Evolutionary conservation across 1,140 invertebrate genomes (phyloP).

Genomic region (Pristionchus pacificus): DNA sequence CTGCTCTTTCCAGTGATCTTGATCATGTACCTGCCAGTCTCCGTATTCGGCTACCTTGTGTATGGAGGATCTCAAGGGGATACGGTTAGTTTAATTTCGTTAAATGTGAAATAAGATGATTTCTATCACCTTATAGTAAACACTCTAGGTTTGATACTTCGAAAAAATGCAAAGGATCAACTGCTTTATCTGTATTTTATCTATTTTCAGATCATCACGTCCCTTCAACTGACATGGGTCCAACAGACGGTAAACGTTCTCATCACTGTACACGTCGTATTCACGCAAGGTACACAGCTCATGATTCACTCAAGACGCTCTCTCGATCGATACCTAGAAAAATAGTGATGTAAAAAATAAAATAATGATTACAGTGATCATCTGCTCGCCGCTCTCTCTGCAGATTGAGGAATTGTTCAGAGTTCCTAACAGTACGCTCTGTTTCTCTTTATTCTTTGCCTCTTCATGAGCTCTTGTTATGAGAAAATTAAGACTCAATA

Average conservation of each 20-base stretch:
- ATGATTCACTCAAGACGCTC: too few species aligned
- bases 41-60: not conserved
- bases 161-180: not conserved
- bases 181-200: not conserved
- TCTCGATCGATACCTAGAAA: too few species aligned
- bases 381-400: not conserved
- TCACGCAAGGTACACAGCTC: too few species aligned
- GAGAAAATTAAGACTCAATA: too few species aligned
- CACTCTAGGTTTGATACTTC: not conserved
- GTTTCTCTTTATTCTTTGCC: not conserved
- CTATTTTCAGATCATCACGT: not conserved
- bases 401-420: not conserved
- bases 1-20: not conserved
- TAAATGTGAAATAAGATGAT: not conserved
- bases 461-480: too few species aligned
- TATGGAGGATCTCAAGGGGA: not conserved
- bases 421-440: not conserved
- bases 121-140: not conserved
- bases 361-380: too few species aligned
- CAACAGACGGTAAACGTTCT: not conserved
- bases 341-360: too few species aligned
- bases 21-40: not conserved
- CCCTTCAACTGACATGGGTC: not conserved
- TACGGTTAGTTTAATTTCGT: not conserved
- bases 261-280: too few species aligned